Evolutionary conservation across 2,888 invertebrate species (phyloP).

Genomic region (Unio pictorum): DNA sequence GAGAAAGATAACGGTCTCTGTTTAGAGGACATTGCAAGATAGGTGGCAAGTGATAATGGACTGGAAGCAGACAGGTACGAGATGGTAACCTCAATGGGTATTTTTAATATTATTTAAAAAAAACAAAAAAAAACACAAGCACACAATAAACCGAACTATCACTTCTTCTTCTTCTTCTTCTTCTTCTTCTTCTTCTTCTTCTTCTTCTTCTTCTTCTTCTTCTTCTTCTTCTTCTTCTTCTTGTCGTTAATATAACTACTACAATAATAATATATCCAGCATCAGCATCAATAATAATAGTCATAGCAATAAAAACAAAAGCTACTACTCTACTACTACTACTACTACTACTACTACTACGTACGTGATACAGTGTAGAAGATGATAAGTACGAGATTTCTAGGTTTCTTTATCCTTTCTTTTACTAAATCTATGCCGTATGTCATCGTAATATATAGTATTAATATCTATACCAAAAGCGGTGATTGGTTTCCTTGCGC

Average conservation of each 20-base stretch:
- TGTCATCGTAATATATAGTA: too few relatives aligned
- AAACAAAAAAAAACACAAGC: background rate
- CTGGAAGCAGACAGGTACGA: background rate
- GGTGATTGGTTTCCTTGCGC: too few relatives aligned
- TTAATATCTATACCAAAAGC: too few relatives aligned
- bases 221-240: background rate
- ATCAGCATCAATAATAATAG: too few relatives aligned
- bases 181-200: background rate
- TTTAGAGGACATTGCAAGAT: constrained; percentile 18
- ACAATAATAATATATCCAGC: too few relatives aligned
- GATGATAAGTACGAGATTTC: too few relatives aligned
- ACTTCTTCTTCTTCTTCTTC: background rate
- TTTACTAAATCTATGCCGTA: too few relatives aligned
- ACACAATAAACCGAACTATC: background rate
- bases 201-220: background rate
- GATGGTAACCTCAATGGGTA: background rate
- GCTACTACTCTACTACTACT: too few relatives aligned
- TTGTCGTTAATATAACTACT: background rate
- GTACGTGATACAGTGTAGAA: too few relatives aligned
- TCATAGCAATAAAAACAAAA: too few relatives aligned
- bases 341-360: too few relatives aligned
- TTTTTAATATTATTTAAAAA: background rate
- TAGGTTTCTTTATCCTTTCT: too few relatives aligned
- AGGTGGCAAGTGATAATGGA: constrained; percentile 18
- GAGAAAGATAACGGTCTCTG: constrained; percentile 6